A percentile compares a stretch with the other conserved stretches of the same genome.
Evolutionary conservation across 2,888 invertebrate genomes (phyloP).

Genomic region (Drosophila mimica): DNA sequence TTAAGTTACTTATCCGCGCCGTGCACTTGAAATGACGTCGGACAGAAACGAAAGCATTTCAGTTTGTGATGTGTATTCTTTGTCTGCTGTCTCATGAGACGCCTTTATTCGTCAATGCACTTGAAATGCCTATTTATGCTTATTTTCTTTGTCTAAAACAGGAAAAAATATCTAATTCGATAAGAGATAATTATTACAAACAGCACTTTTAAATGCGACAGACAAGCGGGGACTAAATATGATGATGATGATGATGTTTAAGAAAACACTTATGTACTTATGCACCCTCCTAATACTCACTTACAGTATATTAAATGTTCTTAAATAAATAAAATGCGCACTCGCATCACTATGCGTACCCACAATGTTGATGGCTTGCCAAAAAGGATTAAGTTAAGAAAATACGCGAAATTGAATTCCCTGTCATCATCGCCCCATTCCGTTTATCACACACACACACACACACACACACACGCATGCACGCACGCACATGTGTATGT

Average conservation of each 20-base stretch:
- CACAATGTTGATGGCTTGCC: slow-evolving; percentile 43
- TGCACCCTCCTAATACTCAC: slow-evolving; percentile 11
- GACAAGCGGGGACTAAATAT: slow-evolving; percentile 1
- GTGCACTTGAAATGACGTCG: slow-evolving; percentile 32
- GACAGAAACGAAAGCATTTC: slow-evolving; percentile 22
- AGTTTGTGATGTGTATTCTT: slow-evolving; percentile 15
- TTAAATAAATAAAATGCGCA: slow-evolving; percentile 28
- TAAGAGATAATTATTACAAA: slow-evolving; percentile 8
- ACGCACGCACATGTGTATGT: slow-evolving; percentile 20
- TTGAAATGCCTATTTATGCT: not conserved
- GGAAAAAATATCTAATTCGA: not conserved
- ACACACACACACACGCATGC: slow-evolving; percentile 2
- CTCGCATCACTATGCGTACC: slow-evolving; percentile 11
- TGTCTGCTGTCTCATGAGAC: slow-evolving; percentile 1
- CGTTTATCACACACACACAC: not conserved
- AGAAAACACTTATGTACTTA: slow-evolving; percentile 5
- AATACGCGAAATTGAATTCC: slow-evolving; percentile 75
- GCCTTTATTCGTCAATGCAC: not conserved
- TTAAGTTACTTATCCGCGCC: slow-evolving; percentile 42
- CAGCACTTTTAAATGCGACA: not conserved
- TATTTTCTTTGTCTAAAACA: not conserved
- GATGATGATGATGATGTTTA: slow-evolving; percentile 1
- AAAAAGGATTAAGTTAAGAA: slow-evolving; percentile 69
- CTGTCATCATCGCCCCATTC: slow-evolving; percentile 30
- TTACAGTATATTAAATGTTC: slow-evolving; percentile 25